Conservation (phyloP, 2,113 vertebrate species). For the Spilogale gracilis region DNA sequence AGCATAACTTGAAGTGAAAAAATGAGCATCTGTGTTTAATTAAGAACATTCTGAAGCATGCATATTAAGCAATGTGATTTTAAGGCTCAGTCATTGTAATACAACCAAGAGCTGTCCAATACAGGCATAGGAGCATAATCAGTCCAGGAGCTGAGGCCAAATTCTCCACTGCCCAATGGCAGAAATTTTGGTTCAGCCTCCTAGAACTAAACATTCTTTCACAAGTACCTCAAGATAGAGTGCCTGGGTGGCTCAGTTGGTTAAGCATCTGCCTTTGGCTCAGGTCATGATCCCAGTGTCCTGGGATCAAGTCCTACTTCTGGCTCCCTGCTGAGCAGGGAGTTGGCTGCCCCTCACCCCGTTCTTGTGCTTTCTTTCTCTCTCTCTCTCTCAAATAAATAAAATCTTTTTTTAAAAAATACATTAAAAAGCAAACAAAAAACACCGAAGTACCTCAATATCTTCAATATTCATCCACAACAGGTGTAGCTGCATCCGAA, state of each 20-base stretch:
- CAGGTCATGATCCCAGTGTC: neutral
- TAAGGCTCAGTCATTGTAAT: constrained; percentile 29
- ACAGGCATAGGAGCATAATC: neutral
- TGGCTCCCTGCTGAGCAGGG: neutral
- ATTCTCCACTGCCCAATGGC: neutral
- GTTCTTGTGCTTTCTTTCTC: neutral
- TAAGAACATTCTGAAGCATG: constrained; percentile 2
- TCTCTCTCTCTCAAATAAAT: neutral
- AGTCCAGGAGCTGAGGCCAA: neutral
- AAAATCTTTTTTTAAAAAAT: neutral
- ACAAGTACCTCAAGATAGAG: neutral
- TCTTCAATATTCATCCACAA: constrained; percentile 41
- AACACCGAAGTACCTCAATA: neutral
- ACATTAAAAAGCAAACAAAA: neutral
- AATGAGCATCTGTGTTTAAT: constrained; percentile 51
- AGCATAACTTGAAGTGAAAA: neutral
- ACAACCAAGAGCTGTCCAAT: neutral
- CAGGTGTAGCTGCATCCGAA: neutral
- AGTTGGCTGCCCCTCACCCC: neutral
- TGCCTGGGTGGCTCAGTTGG: neutral
- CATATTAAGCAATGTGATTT: constrained; percentile 51
- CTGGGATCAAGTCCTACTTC: neutral
- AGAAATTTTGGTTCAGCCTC: neutral
- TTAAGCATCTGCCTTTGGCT: neutral
- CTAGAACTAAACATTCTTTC: neutral